These are phyloP conservation scores for Aleiodes testaceus DNA, from an alignment of 2,888 invertebrate species.

Conservation along the genomic window DNA sequence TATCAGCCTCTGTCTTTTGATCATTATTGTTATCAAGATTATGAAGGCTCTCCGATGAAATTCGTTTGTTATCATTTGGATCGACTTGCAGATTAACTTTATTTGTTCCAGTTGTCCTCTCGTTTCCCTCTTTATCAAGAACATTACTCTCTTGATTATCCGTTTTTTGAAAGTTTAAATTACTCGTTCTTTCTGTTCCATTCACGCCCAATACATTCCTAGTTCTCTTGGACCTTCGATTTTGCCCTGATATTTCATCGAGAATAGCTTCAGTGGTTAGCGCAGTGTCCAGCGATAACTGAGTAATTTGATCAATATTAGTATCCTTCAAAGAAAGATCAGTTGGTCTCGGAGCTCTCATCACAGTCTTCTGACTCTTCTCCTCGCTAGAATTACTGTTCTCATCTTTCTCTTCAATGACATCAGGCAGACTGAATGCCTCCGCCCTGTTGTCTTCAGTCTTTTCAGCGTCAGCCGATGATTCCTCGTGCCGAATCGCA, in stretches of 20 bases:
- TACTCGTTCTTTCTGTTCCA: background rate
- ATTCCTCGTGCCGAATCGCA: conserved; percentile 37
- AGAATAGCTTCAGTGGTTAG: conserved; percentile 24
- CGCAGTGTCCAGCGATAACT: too few species aligned
- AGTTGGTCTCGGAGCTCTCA: conserved; percentile 16
- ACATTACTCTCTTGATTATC: conserved; percentile 56
- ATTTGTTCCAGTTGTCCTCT: conserved; percentile 66
- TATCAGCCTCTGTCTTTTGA: background rate
- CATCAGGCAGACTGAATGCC: conserved; percentile 3
- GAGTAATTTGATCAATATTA: background rate
- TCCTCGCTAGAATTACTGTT: conserved; percentile 46
- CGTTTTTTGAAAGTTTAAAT: conserved; percentile 59
- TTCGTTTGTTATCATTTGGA: conserved; percentile 40
- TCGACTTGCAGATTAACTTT: conserved; percentile 46
- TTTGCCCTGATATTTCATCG: conserved; percentile 28
- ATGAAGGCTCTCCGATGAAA: background rate
- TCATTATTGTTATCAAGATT: background rate
- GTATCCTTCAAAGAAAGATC: conserved; percentile 5
- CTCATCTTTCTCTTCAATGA: conserved; percentile 32
- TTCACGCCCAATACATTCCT: background rate
- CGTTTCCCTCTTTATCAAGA: conserved; percentile 71
- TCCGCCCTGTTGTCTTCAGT: background rate
- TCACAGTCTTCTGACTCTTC: background rate
- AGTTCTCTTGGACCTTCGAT: background rate
- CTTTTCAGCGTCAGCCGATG: background rate